Percentiles rank a stretch among this genome's conserved stretches.
These are phyloP conservation scores for Apodemia duryi DNA, from an alignment of 2,888 invertebrate species.

Conservation along the genomic window DNA sequence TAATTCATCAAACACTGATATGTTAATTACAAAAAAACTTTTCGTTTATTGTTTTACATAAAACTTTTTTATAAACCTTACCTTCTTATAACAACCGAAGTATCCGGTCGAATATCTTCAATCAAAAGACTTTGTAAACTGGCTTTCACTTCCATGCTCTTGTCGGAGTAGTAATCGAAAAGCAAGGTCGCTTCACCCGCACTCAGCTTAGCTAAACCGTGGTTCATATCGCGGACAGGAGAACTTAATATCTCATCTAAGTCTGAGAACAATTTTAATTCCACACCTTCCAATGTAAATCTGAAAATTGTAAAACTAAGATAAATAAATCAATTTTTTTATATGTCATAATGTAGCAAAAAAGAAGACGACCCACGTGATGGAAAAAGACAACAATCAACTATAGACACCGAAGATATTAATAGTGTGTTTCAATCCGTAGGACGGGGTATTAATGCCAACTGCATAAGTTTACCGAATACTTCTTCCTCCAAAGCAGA, in stretches of 20 bases:
- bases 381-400: no score
- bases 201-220: constrained; percentile 84
- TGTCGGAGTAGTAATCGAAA: constrained; percentile 83
- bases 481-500: no score
- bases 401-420: no score
- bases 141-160: constrained; percentile 83
- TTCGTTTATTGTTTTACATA: no score
- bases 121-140: constrained; percentile 84
- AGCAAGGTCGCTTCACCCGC: constrained; percentile 83
- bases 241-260: constrained; percentile 87
- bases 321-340: neutral
- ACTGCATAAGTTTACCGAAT: no score
- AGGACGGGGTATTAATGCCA: no score
- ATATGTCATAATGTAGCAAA: no score
- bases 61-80: no score
- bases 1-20: no score
- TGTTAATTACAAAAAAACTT: no score
- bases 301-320: constrained; percentile 43
- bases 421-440: no score
- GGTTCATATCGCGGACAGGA: constrained; percentile 85
- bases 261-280: constrained; percentile 84
- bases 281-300: constrained; percentile 84
- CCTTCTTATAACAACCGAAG: constrained; percentile 72
- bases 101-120: constrained; percentile 86
- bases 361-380: no score